Evolutionary conservation across 1,140 invertebrate genomes (phyloP), one percentile per base, ranked within the genome.

Genomic region (Leptopilina clavipes): DNA sequence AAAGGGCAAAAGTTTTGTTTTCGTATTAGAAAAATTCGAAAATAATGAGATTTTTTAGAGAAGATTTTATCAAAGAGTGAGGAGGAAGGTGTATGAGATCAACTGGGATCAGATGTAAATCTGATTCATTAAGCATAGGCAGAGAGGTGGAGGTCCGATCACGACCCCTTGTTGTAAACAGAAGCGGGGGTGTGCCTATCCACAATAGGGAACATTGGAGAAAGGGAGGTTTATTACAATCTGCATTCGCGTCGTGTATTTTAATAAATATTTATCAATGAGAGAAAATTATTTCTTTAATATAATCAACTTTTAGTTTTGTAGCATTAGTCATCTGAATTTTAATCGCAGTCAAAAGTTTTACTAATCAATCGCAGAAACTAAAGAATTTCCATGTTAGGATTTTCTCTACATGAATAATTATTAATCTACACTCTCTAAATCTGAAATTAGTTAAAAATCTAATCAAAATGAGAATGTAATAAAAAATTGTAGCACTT

Each of bases 31-130:
- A 76, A 70, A 70, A 79, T 84, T 75, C 22, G 77, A 71, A 18
- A 52, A 56, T 45, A 18, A 70, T 76, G 44, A 54, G 70, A 70
- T 73, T 56, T 65, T 71, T 76, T 59, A 75, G 81, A 77, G 70
- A 76, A 83, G 86, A 87, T 89, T 89, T 89, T 84, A 86, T 87
- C 76, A 79, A 80, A 75, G 81, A 80, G 76, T 71, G 22, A 70
- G 76, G 79, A 81, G 79, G 75, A 81, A 77, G 79, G 86, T 88
- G 81, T 81, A 83, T 5, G 37, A 84, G 83, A 86, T 89, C 86
- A 85, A 78, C 83, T 72, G 78, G 86, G 89, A 89, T 90, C 86
- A 87, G 84, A 90, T 90, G 89, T 85, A 90, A 90, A 90, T 90
- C 83, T 87, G 86, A 88, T 89, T 89, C 89, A 89, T 90, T 88